Base-by-base conservation (phyloP, 1,140 invertebrate species). In the Sinonovacula constricta region DNA sequence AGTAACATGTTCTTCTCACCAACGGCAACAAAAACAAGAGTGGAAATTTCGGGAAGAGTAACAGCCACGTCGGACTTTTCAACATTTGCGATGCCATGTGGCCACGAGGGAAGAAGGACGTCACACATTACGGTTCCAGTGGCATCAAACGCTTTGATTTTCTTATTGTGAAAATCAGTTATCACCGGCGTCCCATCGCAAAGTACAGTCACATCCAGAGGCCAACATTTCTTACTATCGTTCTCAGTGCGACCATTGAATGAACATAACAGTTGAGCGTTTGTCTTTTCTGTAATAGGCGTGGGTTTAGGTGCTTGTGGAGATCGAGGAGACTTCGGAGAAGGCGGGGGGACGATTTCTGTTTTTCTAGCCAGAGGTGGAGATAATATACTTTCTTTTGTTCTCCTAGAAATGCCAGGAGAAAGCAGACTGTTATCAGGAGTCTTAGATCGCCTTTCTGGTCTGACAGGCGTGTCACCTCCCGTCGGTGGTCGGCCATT, bases 171-270 rank as follows among this genome's bases (percentile, higher is more conserved):
- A 33, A 84, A 84, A 60, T 84, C 83, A 36, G 83, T 84, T 22
- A 84, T 81, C 10, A 84, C 79, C 3, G 83, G 83, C 22, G 83
- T 84, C 0, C 83, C 83, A 53, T 84, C 83, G 39, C 81, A 81
- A 24, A 84, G 62, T 28, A 84, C 81, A 14, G 83, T 78, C 1
- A 84, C 81, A 66, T 84, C 83, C 22, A 84, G 63, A 1, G 83
- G 83, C 83, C 83, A 84, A 60, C 83, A 84, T 65, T 84, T 84
- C 74, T 84, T 84, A n/a, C 71, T 71, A 31, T 84, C 83, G 5
- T 75, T 81, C n/a, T 84, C 83, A 10, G 81, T 84, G 36, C 71
- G 81, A 18, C 83, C 83, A 54, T 82, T 84, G 28, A 84, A 82
- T 3, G 83, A 65, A 54, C 81, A 82, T n/a, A 84, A 36, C 24